Percentiles rank a stretch among this genome's conserved stretches.
Conservation (phyloP, 2,113 vertebrate genomes). For the Pygoscelis adeliae region DNA sequence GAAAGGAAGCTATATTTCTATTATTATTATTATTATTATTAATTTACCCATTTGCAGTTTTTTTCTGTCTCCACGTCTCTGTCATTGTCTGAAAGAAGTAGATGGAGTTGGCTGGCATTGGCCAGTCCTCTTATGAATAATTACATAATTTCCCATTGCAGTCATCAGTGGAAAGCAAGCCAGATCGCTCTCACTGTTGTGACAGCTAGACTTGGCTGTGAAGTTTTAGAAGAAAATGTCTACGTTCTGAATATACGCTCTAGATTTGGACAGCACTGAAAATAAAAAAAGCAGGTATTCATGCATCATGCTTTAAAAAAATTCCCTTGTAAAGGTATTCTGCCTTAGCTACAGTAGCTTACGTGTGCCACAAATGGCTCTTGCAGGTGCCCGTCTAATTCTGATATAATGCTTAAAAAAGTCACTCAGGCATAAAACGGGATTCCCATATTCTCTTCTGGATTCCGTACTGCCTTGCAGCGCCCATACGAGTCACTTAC, state of each 20-base stretch:
- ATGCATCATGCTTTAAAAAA: background rate
- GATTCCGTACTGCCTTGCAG: background rate
- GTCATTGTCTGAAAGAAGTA: background rate
- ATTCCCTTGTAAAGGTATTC: background rate
- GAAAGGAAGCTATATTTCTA: background rate
- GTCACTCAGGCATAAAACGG: background rate
- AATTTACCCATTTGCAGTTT: background rate
- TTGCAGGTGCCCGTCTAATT: background rate
- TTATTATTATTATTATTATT: background rate
- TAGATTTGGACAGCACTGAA: background rate
- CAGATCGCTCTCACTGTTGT: background rate
- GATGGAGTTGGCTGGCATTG: background rate
- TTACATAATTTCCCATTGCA: background rate
- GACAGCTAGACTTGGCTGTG: background rate
- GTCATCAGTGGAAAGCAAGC: background rate
- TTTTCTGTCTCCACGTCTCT: background rate
- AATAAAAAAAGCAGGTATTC: background rate
- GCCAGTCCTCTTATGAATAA: background rate
- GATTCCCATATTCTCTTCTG: too few species aligned
- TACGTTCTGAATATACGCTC: background rate
- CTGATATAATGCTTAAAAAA: background rate
- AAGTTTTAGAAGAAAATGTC: background rate
- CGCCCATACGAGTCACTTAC: rapidly evolving
- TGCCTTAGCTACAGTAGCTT: background rate
- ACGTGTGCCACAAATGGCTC: background rate